A percentile compares a stretch with the other conserved stretches of the same genome.
These are phyloP conservation scores for Tarsius wallacei DNA, from an alignment of 2,797 vertebrate genomes.

Conservation along the genomic window DNA sequence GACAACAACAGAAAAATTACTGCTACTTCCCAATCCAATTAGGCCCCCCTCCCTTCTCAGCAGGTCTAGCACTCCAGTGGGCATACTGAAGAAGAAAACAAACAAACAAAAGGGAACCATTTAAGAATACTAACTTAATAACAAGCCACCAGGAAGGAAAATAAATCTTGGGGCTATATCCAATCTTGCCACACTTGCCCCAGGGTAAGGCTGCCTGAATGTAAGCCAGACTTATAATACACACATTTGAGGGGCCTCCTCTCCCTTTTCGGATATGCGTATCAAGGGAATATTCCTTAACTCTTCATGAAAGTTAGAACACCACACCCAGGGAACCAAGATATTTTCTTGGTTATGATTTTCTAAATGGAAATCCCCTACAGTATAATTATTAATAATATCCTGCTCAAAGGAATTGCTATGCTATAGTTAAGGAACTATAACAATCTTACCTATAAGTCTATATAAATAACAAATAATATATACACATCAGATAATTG, in stretches of 20 bases:
- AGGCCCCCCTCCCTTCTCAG: background rate
- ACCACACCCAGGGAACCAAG: conserved; percentile 39
- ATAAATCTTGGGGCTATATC: background rate
- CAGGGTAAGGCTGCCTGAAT: background rate
- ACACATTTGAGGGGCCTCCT: background rate
- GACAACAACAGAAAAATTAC: background rate
- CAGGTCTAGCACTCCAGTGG: background rate
- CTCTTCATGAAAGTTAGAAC: background rate
- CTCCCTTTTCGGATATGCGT: background rate
- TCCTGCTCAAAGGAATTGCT: conserved; percentile 40
- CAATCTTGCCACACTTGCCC: background rate
- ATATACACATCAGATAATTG: background rate
- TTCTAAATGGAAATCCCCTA: conserved; percentile 43
- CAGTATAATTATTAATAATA: conserved; percentile 35
- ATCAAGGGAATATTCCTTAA: conserved; percentile 30
- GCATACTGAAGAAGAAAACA: background rate
- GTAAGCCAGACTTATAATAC: background rate
- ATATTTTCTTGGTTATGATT: conserved; percentile 45
- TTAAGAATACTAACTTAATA: conserved; percentile 31
- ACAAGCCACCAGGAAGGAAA: background rate
- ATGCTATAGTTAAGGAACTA: background rate
- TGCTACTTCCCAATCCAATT: conserved; percentile 6
- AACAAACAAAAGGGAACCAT: background rate
- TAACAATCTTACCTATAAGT: background rate
- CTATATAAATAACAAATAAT: background rate